phyloP scores from a whole-genome alignment of 2,113 vertebrate genomes.

The Neotoma lepida region DNA sequence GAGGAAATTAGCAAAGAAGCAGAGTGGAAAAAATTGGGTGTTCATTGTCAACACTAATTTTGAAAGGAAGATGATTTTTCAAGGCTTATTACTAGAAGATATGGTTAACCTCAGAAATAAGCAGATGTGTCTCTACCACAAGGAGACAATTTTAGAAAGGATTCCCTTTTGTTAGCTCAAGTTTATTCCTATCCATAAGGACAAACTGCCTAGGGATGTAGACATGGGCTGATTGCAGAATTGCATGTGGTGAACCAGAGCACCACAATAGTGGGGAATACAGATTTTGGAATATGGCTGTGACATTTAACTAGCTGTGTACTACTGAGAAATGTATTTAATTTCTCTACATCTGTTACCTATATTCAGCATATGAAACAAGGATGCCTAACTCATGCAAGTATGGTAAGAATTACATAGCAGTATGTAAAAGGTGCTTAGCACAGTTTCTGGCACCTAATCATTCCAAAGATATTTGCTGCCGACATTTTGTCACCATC shows the following conservation, averaged over 20 bases:
- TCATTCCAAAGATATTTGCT: conserved; percentile 11
- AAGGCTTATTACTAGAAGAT: conserved; percentile 54
- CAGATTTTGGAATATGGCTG: conserved; percentile 15
- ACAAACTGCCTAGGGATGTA: conserved; percentile 56
- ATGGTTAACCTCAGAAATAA: conserved; percentile 71
- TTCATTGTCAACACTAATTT: conserved; percentile 52
- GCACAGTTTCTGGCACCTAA: background rate
- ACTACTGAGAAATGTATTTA: conserved; percentile 5
- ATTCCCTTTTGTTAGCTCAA: conserved; percentile 69
- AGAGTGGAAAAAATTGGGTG: conserved; percentile 21
- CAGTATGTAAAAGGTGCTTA: conserved; percentile 2
- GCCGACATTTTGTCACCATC: conserved; percentile 23
- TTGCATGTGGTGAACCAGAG: conserved; percentile 47
- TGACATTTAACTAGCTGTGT: conserved; percentile 55
- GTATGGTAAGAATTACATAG: background rate
- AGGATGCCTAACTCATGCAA: background rate
- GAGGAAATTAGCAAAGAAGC: conserved; percentile 42
- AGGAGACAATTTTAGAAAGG: conserved; percentile 71
- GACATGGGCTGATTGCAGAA: conserved; percentile 52
- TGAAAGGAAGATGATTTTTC: conserved; percentile 15
- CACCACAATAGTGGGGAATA: conserved; percentile 22
- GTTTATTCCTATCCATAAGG: conserved; percentile 71
- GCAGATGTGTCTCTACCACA: conserved; percentile 63
- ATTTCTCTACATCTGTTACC: background rate
- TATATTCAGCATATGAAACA: background rate